These are phyloP conservation scores for Circaetus gallicus DNA, from an alignment of 2,113 vertebrate genomes.

Conservation along the genomic window DNA sequence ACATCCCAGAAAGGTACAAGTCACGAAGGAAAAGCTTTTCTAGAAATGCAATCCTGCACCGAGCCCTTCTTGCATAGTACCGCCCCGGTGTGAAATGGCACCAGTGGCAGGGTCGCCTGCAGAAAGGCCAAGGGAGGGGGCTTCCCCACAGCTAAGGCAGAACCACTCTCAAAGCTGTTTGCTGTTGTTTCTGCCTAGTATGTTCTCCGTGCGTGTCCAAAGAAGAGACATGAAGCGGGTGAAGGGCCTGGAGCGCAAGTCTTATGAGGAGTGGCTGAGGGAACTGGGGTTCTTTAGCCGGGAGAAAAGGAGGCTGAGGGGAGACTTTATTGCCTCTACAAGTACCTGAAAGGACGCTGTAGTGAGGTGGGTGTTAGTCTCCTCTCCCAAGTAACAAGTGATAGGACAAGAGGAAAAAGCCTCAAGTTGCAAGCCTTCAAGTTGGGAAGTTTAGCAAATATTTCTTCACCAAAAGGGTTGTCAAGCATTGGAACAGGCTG, in stretches of 20 bases:
- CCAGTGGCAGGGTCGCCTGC: no score
- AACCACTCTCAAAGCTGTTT: not conserved
- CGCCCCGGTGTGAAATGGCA: accelerated
- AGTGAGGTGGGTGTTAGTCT: not conserved
- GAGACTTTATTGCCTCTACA: not conserved
- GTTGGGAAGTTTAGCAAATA: not conserved
- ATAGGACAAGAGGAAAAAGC: not conserved
- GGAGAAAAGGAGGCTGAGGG: not conserved
- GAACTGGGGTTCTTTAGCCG: not conserved
- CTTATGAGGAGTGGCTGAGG: not conserved
- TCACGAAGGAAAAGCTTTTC: not conserved
- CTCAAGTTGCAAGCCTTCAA: not conserved
- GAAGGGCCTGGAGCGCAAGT: not conserved
- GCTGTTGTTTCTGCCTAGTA: not conserved
- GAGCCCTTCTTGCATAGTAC: not conserved
- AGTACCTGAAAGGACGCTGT: not conserved
- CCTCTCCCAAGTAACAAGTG: not conserved
- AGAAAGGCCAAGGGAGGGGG: not conserved
- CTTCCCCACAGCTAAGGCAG: not conserved
- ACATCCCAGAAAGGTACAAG: accelerated
- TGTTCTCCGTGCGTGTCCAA: not conserved
- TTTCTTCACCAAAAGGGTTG: not conserved
- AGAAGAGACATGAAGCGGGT: not conserved
- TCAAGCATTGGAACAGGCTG: not conserved
- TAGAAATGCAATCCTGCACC: accelerated